These are phyloP conservation scores for Montipora sp. DNA, from an alignment of 64 coral and sea anemone species.

Conservation along the genomic window DNA sequence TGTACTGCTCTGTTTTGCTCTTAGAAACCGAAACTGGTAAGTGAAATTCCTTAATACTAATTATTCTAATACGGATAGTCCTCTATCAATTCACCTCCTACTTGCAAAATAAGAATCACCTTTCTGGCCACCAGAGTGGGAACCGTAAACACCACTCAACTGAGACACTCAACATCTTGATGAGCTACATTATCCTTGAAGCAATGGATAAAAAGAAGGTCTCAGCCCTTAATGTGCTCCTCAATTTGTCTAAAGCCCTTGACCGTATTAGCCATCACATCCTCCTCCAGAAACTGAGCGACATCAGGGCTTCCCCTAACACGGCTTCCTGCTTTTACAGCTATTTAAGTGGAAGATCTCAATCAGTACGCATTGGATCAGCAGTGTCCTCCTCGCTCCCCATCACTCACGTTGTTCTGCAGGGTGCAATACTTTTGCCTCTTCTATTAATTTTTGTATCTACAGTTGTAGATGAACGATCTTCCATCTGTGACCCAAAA, in stretches of 20 bases:
- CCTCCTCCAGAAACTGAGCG: neutral
- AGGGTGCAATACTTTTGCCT: conserved; percentile 37
- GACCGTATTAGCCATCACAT: conserved; percentile 11
- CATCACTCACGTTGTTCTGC: conserved; percentile 42
- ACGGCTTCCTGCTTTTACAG: conserved; percentile 27
- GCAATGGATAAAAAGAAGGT: conserved; percentile 11
- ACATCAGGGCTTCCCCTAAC: neutral
- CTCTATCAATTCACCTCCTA: neutral
- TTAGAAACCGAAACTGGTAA: too few species aligned
- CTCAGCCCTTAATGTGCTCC: neutral
- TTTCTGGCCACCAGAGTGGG: conserved; percentile 8
- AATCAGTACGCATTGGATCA: neutral
- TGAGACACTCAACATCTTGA: conserved; percentile 7
- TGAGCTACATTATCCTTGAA: neutral
- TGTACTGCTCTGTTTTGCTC: too few species aligned
- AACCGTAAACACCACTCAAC: neutral
- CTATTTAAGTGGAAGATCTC: conserved; percentile 31
- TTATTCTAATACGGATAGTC: too few species aligned
- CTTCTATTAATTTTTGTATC: neutral
- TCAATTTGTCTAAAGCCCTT: conserved; percentile 21
- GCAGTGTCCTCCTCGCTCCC: neutral
- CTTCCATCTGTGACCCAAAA: neutral
- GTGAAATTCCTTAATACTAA: too few species aligned
- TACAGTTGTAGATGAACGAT: neutral
- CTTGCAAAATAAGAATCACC: neutral